Percentiles rank a stretch among this genome's conserved stretches.
phyloP scores from a whole-genome alignment of 2,797 vertebrate genomes.

The Sebastes wilsoni region DNA sequence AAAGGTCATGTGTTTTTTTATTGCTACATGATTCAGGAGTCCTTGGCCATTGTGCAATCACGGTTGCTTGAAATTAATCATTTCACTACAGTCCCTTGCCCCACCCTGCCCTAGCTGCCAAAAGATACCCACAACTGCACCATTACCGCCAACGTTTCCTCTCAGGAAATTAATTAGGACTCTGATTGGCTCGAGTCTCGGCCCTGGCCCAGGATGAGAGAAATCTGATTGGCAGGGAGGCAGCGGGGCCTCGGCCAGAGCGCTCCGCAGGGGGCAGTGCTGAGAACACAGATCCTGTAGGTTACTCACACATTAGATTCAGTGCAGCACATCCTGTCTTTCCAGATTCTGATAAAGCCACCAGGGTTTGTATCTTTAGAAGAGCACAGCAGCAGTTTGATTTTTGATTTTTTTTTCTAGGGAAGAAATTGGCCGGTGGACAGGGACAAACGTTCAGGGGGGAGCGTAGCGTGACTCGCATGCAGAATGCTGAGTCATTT shows the following conservation, averaged over 20 bases:
- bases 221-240: constrained; percentile 59
- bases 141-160: constrained; percentile 46
- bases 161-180: constrained; percentile 62
- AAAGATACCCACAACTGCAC: constrained; percentile 38
- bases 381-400: constrained; percentile 14
- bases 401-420: constrained; percentile 3
- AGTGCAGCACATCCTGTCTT: constrained; percentile 28
- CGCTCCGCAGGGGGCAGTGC: constrained; percentile 44
- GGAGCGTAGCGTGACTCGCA: constrained; percentile 19
- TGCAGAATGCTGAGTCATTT: constrained; percentile 50
- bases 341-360: constrained; percentile 41
- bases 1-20: not conserved
- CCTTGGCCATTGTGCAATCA: constrained; percentile 13
- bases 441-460: constrained; percentile 36
- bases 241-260: constrained; percentile 20
- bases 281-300: constrained; percentile 44
- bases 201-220: constrained; percentile 62
- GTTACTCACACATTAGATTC: not conserved
- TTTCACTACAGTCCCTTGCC: not conserved
- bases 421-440: constrained; percentile 30
- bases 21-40: not conserved
- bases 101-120: constrained; percentile 21
- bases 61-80: constrained; percentile 27
- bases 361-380: not conserved
- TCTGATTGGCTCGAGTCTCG: constrained; percentile 57